Evolutionary conservation across 2,113 vertebrate genomes (phyloP).

Genomic region (Malurus alboscapulatus): DNA sequence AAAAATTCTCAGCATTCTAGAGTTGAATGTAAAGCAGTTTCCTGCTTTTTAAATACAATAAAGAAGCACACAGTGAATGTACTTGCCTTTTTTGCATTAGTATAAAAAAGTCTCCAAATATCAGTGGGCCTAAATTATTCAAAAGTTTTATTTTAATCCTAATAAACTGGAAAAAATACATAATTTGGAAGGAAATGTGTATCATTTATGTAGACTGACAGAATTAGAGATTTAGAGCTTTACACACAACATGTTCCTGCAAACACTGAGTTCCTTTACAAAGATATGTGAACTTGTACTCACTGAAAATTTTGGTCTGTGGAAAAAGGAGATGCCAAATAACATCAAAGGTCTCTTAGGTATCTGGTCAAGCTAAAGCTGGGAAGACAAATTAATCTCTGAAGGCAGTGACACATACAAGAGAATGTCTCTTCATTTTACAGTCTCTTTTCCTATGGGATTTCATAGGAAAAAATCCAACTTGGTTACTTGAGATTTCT

Average conservation of each 20-base stretch:
- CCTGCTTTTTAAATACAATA: neutral
- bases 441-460: neutral
- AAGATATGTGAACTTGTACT: neutral
- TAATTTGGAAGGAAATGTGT: neutral
- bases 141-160: neutral
- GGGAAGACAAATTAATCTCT: neutral
- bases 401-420: neutral
- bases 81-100: neutral
- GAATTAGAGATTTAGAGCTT: neutral
- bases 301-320: neutral
- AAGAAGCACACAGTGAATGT: neutral
- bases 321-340: neutral
- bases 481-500: neutral
- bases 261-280: neutral
- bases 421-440: neutral
- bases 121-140: neutral
- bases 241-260: neutral
- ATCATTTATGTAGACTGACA: neutral
- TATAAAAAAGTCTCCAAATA: neutral
- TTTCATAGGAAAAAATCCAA: neutral
- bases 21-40: neutral
- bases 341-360: neutral
- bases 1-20: neutral
- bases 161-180: neutral
- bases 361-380: neutral